These are phyloP conservation scores for Caenorhabditis drosophilae DNA, from an alignment of 2,888 invertebrate species.

Conservation along the genomic window DNA sequence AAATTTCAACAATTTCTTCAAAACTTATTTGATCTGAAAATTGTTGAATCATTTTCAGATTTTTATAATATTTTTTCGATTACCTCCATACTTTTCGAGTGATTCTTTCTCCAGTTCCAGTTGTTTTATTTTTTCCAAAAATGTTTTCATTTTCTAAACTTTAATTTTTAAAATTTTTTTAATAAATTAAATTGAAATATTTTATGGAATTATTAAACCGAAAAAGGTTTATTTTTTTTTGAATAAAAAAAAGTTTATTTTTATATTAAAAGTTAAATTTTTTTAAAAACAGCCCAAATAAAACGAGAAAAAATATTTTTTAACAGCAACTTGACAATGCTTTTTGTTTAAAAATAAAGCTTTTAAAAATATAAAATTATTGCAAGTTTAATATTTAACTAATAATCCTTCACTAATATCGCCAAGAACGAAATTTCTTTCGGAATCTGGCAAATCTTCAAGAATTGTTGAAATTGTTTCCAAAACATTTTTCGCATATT, in stretches of 20 bases:
- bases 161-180: not conserved
- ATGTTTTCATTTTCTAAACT: not conserved
- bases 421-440: not conserved
- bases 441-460: not conserved
- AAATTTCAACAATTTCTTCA: conserved; percentile 4
- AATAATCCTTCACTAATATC: not conserved
- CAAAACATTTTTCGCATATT: not conserved
- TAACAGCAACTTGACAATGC: too few relatives aligned
- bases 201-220: too few relatives aligned
- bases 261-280: too few relatives aligned
- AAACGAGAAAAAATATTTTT: too few relatives aligned
- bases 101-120: not conserved
- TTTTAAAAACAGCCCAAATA: too few relatives aligned
- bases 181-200: not conserved
- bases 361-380: too few relatives aligned
- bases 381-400: not conserved
- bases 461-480: not conserved
- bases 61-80: not conserved
- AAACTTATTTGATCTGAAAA: conserved; percentile 21
- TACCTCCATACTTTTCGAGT: not conserved
- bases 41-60: not conserved
- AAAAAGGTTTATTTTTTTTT: too few relatives aligned
- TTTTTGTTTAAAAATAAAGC: too few relatives aligned
- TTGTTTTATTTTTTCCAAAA: not conserved
- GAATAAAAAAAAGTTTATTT: too few relatives aligned